Percentiles rank a stretch among this genome's conserved stretches.
Conservation (phyloP, 2,797 vertebrate genomes). For the Sebastes glaucus region DNA sequence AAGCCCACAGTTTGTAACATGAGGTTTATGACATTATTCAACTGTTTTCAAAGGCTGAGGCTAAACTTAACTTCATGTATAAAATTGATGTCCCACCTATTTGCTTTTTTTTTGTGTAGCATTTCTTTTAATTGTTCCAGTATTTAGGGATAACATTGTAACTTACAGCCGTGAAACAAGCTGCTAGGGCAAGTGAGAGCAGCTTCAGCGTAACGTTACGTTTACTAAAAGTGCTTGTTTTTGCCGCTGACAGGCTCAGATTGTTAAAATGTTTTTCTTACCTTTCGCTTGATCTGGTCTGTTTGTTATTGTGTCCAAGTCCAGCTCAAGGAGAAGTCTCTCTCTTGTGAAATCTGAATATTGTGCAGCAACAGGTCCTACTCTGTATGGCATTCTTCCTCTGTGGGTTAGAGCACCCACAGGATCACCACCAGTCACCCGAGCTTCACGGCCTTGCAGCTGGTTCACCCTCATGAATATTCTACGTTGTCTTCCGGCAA, state of each 20-base stretch:
- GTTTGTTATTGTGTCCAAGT: background rate
- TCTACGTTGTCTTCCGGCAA: no score
- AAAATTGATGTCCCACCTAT: no score
- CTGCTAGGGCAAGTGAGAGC: background rate
- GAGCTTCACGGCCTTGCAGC: background rate
- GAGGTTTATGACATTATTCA: background rate
- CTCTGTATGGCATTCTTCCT: no score
- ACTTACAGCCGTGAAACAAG: fast-evolving
- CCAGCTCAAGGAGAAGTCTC: background rate
- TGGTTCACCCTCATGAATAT: background rate
- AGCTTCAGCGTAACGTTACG: background rate
- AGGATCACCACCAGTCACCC: no score
- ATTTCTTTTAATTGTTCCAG: background rate
- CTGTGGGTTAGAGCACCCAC: fast-evolving
- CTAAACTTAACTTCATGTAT: background rate
- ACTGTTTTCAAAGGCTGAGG: background rate
- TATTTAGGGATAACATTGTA: background rate
- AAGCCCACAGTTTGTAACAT: background rate
- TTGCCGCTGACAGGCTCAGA: background rate
- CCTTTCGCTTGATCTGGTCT: background rate
- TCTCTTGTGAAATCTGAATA: background rate
- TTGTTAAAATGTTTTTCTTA: background rate
- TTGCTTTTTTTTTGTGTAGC: background rate
- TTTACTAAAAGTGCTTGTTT: background rate
- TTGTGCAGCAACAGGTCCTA: background rate